Evolutionary conservation across 2,888 invertebrate genomes (phyloP).

Genomic region (Criorhina ranunculi): DNA sequence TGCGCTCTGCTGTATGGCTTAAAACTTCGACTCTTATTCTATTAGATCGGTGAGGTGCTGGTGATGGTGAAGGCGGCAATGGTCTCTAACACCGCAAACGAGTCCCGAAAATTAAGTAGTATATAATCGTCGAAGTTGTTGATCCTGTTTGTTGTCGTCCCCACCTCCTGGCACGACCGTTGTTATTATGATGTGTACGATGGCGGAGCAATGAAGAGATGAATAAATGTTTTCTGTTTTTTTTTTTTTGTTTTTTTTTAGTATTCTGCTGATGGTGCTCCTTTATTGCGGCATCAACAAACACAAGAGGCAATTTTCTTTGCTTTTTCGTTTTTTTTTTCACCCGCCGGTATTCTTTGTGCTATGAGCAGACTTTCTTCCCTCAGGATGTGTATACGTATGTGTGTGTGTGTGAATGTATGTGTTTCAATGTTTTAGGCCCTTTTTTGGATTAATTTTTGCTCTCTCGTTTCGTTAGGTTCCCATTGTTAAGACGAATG

Average conservation of each 20-base stretch:
- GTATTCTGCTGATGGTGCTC: conserved; percentile 42
- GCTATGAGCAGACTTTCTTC: neutral
- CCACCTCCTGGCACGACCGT: neutral
- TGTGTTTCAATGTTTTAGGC: conserved; percentile 13
- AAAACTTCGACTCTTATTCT: conserved; percentile 41
- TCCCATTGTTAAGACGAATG: conserved; percentile 69
- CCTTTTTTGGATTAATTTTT: conserved; percentile 58
- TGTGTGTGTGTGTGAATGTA: neutral
- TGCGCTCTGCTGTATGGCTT: conserved; percentile 17
- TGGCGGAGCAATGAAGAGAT: conserved; percentile 38
- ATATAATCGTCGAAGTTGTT: conserved; percentile 69
- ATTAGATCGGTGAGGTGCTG: conserved; percentile 8
- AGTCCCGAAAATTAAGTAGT: conserved; percentile 61
- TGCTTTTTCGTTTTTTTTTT: conserved; percentile 10
- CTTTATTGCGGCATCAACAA: conserved; percentile 67
- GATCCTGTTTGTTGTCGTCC: conserved; percentile 43
- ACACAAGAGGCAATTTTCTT: conserved; percentile 54
- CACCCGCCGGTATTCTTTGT: conserved; percentile 13
- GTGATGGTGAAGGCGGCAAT: neutral
- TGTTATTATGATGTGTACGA: conserved; percentile 53
- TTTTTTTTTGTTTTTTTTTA: conserved; percentile 22
- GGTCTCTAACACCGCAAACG: conserved; percentile 12
- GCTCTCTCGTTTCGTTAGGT: conserved; percentile 45
- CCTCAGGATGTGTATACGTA: neutral
- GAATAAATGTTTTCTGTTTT: conserved; percentile 55